Evolutionary conservation across 2,888 invertebrate genomes (phyloP).

Genomic region (Hypercompe scribonia): DNA sequence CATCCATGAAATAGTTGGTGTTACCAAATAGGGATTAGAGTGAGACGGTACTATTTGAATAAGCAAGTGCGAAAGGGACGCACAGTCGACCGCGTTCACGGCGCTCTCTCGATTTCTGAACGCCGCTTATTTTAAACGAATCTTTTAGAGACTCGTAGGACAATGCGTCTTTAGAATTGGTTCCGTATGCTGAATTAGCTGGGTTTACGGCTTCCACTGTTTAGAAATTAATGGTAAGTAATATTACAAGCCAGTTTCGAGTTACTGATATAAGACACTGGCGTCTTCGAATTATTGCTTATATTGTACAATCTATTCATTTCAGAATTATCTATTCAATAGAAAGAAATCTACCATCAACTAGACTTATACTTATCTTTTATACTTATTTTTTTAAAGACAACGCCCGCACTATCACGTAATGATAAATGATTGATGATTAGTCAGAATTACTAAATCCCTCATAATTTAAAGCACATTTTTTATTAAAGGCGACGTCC

Average conservation of each 20-base stretch:
- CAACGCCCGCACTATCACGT: no score
- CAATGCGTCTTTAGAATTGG: slow-evolving; percentile 21
- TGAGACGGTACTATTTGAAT: slow-evolving; percentile 57
- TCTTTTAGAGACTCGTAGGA: slow-evolving; percentile 52
- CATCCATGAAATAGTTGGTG: slow-evolving; percentile 87
- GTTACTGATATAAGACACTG: not conserved
- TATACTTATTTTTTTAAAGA: no score
- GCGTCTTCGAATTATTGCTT: not conserved
- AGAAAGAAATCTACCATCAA: no score
- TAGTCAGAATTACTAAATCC: no score
- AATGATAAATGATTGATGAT: no score
- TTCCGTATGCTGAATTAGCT: slow-evolving; percentile 27
- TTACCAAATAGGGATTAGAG: slow-evolving; percentile 86
- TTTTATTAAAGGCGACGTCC: no score
- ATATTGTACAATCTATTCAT: not conserved
- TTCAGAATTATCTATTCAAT: not conserved
- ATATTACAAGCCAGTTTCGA: not conserved
- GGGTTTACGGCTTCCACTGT: not conserved
- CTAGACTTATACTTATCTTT: no score
- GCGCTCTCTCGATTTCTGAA: slow-evolving; percentile 75
- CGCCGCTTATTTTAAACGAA: slow-evolving; percentile 63
- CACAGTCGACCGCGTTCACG: slow-evolving; percentile 44
- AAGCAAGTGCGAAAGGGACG: slow-evolving; percentile 61
- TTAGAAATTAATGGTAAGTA: not conserved
- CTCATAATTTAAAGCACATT: no score